These are phyloP conservation scores for Ibycter americanus DNA, from an alignment of 2,797 vertebrate genomes.

Conservation along the genomic window DNA sequence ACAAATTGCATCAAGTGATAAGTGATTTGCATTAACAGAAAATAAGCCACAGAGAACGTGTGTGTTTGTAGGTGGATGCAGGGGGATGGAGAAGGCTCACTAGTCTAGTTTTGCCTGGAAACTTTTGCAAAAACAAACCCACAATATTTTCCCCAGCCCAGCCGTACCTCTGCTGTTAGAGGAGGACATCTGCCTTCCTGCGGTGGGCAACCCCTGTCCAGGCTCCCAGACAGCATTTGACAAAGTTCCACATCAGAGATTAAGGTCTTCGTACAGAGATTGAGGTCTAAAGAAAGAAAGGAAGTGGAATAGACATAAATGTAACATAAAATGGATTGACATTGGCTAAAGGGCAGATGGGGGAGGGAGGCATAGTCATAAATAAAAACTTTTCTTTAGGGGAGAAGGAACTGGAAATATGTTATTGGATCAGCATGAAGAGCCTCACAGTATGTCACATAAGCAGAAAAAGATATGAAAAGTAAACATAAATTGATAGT, in stretches of 20 bases:
- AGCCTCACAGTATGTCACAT: neutral
- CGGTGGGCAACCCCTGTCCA: neutral
- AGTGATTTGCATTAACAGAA: neutral
- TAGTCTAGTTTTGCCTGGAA: rapidly evolving
- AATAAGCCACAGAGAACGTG: rapidly evolving
- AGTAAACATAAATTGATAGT: neutral
- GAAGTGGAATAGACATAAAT: constrained; percentile 72
- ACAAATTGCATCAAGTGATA: rapidly evolving
- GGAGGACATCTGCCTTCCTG: constrained; percentile 4
- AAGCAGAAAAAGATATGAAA: neutral
- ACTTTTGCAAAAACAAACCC: neutral
- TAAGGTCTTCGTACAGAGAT: constrained; percentile 75
- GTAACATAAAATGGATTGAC: constrained; percentile 76
- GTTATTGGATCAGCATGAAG: neutral
- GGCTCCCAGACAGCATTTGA: constrained; percentile 64
- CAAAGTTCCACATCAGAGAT: constrained; percentile 75
- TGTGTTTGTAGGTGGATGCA: neutral
- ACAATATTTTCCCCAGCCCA: neutral
- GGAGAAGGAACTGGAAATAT: constrained; percentile 24
- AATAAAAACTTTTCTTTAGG: constrained; percentile 67
- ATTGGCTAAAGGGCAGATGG: constrained; percentile 72
- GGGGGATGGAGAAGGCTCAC: neutral
- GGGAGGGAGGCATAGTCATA: constrained; percentile 11
- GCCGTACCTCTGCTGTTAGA: neutral
- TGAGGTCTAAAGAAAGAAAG: constrained; percentile 73